Evolutionary conservation across 2,113 vertebrate species (phyloP).

Genomic region (Cryptomyrus ogoouensis): DNA sequence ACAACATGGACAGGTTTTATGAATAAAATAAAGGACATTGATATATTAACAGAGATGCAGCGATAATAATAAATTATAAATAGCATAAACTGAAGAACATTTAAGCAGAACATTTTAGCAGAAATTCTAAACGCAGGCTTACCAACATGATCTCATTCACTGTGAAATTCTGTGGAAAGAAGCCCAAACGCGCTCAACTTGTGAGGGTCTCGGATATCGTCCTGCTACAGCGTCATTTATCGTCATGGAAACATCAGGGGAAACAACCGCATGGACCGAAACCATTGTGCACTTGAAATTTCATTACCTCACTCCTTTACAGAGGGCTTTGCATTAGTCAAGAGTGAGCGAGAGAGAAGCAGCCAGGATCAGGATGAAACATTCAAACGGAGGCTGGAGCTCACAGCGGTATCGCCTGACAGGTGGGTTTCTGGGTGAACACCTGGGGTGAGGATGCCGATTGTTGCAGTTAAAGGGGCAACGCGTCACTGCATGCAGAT

Average conservation of each 20-base stretch:
- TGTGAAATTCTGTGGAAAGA: not conserved
- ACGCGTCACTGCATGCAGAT: not conserved
- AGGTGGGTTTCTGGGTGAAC: not conserved
- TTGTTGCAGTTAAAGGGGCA: not conserved
- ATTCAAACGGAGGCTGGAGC: not conserved
- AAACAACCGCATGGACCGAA: not conserved
- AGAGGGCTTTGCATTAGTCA: constrained; percentile 3
- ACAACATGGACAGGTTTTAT: too few species aligned
- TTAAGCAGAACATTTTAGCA: not conserved
- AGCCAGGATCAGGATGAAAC: not conserved
- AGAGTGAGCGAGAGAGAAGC: not conserved
- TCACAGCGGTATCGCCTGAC: not conserved
- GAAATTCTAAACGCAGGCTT: not conserved
- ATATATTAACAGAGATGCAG: not conserved
- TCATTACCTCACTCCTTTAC: constrained; percentile 9
- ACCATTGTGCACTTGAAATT: constrained; percentile 9
- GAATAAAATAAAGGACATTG: not conserved
- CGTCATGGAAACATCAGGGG: constrained; percentile 13
- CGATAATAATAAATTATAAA: not conserved
- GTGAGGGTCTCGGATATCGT: not conserved
- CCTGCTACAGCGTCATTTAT: constrained; percentile 8
- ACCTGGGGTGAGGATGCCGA: too few species aligned
- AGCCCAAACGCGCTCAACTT: not conserved
- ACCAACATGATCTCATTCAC: not conserved
- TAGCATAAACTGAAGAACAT: not conserved